phyloP scores from a whole-genome alignment of 2,113 vertebrate genomes.

The Bagarius yarrelli region DNA sequence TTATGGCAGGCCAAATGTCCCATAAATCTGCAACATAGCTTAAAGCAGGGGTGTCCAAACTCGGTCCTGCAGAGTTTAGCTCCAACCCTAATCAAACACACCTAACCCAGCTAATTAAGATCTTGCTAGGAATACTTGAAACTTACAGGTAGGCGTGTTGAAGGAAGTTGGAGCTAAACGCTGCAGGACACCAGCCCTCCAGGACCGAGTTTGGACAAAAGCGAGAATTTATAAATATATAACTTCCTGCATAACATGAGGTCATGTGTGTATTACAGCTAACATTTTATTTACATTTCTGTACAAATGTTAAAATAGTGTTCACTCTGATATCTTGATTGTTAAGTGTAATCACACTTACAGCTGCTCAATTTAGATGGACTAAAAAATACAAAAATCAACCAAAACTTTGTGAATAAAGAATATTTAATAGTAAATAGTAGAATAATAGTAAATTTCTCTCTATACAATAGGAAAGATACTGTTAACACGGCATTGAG shows the following conservation, averaged over 20 bases:
- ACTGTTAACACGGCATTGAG: not conserved
- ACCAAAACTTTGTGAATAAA: slow-evolving; percentile 6
- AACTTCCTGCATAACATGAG: slow-evolving; percentile 13
- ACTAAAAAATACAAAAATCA: not conserved
- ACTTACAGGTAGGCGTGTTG: too few species aligned
- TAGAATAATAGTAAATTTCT: slow-evolving; percentile 9
- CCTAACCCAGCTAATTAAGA: too few species aligned
- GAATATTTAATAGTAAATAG: not conserved
- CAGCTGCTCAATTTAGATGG: slow-evolving; percentile 14
- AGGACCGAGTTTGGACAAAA: too few species aligned
- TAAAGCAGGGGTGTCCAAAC: slow-evolving; percentile 16
- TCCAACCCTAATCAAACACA: too few species aligned
- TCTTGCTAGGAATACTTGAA: too few species aligned
- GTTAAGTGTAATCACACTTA: slow-evolving; percentile 16
- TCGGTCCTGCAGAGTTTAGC: too few species aligned
- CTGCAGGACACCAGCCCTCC: too few species aligned
- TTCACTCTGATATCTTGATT: slow-evolving; percentile 34
- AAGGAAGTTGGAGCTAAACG: too few species aligned
- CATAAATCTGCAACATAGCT: slow-evolving; percentile 15
- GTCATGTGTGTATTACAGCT: not conserved
- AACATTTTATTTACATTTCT: slow-evolving; percentile 25
- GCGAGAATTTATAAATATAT: slow-evolving; percentile 15
- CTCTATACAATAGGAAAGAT: slow-evolving; percentile 28
- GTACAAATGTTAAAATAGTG: slow-evolving; percentile 51
- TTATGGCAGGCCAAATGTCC: slow-evolving; percentile 35